phyloP scores from a whole-genome alignment of 2,888 invertebrate species.

The Andrena bicolor region DNA sequence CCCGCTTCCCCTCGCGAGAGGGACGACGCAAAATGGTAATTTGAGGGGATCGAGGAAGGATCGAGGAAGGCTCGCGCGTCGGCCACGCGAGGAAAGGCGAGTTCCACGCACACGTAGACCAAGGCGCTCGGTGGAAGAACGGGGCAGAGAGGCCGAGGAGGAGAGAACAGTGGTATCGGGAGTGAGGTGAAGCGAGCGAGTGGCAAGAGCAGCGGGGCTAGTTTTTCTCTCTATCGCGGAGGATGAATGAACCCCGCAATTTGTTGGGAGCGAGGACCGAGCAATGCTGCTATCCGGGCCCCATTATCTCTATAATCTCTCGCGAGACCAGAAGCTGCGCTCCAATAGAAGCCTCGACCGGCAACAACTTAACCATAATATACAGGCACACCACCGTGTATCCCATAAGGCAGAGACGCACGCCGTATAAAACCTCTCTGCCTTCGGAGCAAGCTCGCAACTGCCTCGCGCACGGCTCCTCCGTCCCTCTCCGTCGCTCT shows the following conservation, averaged over 20 bases:
- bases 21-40: constrained; percentile 51
- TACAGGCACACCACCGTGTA: constrained; percentile 64
- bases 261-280: constrained; percentile 83
- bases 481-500: neutral
- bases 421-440: constrained; percentile 62
- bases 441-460: constrained; percentile 40
- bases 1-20: too few species aligned
- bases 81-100: constrained; percentile 63
- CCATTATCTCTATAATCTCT: constrained; percentile 77
- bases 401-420: constrained; percentile 71
- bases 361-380: constrained; percentile 78
- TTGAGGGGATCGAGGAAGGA: constrained; percentile 17
- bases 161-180: constrained; percentile 26
- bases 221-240: constrained; percentile 82
- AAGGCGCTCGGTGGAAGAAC: constrained; percentile 10
- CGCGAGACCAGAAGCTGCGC: constrained; percentile 73
- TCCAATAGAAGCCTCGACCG: constrained; percentile 71
- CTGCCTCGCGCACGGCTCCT: constrained; percentile 20
- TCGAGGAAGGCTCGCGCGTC: constrained; percentile 19
- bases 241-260: constrained; percentile 85
- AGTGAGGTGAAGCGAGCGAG: constrained; percentile 32
- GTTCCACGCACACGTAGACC: constrained; percentile 49
- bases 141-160: constrained; percentile 23
- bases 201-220: constrained; percentile 76
- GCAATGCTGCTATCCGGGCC: constrained; percentile 67